These are phyloP conservation scores for Molossus molossus DNA, from an alignment of 2,797 vertebrate genomes.

Conservation along the genomic window DNA sequence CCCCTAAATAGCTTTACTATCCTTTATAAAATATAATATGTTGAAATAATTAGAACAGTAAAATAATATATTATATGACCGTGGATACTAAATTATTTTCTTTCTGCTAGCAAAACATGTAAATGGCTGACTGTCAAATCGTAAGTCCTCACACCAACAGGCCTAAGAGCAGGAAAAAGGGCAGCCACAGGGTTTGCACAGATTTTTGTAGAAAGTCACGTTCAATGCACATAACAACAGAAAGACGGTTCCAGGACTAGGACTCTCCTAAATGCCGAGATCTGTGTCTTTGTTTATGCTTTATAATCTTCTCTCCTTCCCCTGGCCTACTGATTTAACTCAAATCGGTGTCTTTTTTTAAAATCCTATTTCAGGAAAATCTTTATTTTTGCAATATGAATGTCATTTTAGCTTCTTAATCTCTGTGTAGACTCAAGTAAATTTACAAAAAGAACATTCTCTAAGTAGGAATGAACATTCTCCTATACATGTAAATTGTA, in stretches of 20 bases:
- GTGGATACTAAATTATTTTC: slow-evolving; percentile 4
- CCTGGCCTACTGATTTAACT: background rate
- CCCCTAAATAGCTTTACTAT: slow-evolving; percentile 14
- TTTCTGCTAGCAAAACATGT: slow-evolving; percentile 21
- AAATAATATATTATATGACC: background rate
- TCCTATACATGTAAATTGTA: background rate
- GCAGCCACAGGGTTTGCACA: background rate
- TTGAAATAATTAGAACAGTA: background rate
- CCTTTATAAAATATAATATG: slow-evolving; percentile 13
- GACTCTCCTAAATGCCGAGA: background rate
- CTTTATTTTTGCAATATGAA: background rate
- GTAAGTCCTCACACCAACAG: background rate
- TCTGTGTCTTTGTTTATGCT: background rate
- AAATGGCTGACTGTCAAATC: background rate
- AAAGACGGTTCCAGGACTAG: background rate
- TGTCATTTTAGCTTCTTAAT: slow-evolving; percentile 13
- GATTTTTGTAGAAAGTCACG: background rate
- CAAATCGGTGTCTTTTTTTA: background rate
- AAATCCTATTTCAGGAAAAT: background rate
- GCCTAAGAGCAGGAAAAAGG: slow-evolving; percentile 26
- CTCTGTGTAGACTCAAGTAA: background rate
- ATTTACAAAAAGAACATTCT: slow-evolving; percentile 39
- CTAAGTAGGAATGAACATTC: background rate
- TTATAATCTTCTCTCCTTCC: background rate
- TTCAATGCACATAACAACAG: background rate